Base-by-base conservation (phyloP, 2,888 invertebrate genomes). In the Stenotaenia linearis region DNA sequence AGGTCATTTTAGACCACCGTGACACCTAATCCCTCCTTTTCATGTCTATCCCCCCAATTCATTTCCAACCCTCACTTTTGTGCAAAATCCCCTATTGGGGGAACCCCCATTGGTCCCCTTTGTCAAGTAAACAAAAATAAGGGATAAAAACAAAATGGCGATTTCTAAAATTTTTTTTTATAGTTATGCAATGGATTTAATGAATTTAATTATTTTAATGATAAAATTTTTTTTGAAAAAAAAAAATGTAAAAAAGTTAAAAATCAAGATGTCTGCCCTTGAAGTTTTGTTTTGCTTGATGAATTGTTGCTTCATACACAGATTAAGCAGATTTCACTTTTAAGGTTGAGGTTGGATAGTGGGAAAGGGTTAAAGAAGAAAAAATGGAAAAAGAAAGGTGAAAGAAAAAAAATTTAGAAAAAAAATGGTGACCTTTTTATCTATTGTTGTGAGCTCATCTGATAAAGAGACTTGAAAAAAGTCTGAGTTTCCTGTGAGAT, bases 391-490 rank as follows among this genome's bases (percentile, higher is more conserved):
- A n/a, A 4, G 4, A n/a, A 18, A 9, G 45, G 45, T 45, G 45
- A 15, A 45, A 45, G 15, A 15, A 45, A 45, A 45, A 45, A 45
- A 12, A 7, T 45, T 45, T 6, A 32, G 45, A 28, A 25, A 28
- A 28, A 25, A 69, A 69, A 15, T 69, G 23, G 23, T 69, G 23
- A 23, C 23, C 69, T 25, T 69, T 69, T 69, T 25, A n/a, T 15
- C 69, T 69, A 69, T 69, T 69, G 69, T 69, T 69, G 69, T 69
- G 69, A 69, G 69, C 69, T 69, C 69, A 69, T 69, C 69, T 69
- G 69, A 69, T 69, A 69, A 69, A 61, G n/a, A 61, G 25, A 61
- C 61, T 25, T n/a, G n/a, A 69, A 23, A 23, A 56, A 23, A 23
- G 50, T 50, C 7, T 9, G 25, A 69, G 69, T 69, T 69, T 69